Evolutionary conservation across 2,888 invertebrate species (phyloP), one percentile per base, ranked within the genome.

Genomic region (Euspilapteryx auroguttella): DNA sequence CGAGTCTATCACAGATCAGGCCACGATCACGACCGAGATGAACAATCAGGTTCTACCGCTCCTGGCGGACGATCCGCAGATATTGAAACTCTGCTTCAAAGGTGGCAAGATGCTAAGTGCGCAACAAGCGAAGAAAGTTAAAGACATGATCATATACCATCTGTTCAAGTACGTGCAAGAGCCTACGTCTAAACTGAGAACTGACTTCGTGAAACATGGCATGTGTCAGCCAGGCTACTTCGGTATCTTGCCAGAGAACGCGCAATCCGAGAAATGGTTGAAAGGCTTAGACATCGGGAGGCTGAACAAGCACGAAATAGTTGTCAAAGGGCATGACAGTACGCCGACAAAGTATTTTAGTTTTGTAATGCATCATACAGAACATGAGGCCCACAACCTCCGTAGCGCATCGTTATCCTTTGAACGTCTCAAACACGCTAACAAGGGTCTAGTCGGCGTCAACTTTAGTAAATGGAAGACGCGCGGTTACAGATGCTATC

Each of bases 141-240:
- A 62, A 36, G 66, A 73, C 33, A 47, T 52, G 21, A 32, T 75
- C 3, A 46, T 68, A 11, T 56, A 55, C 28, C 45, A 57, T 20
- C 34, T 73, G 10, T 65, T 52, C 35, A 58, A 57, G 29, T 61
- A 71, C 36, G 58, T 54, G 6, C 49, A 52, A 20, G 31, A 41
- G 4, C 43, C 41, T 0, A 61, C 56, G 4, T 25, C 14, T 2
- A 42, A 48, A 21, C 10, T 15, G 7, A 46, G 32, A 21, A 68
- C 62, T 0, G 68, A 71, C 38, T 71, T 68, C 28, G 27, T 49
- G 1, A 66, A 58, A 37, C 63, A 55, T 36, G 73, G 73, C 1
- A 56, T 54, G 32, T 48, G 49, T 24, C 36, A 45, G 14, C 65
- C 68, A 0, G 57, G 57, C 4, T 53, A 46, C 32, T 49, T 75